Evolutionary conservation across 2,888 invertebrate genomes (phyloP).

Genomic region (Maniola hyperantus): DNA sequence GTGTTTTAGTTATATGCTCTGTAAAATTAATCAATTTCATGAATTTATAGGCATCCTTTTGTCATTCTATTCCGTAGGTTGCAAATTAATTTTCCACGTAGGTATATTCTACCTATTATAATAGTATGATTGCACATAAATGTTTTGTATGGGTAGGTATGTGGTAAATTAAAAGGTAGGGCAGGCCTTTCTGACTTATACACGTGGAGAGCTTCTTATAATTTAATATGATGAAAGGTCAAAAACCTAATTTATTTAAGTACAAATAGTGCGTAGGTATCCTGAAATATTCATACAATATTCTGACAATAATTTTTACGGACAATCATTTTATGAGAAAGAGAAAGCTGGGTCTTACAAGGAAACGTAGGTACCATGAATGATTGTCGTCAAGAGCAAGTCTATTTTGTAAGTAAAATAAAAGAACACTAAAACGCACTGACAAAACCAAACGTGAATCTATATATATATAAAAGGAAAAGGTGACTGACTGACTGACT

Average conservation of each 20-base stretch:
- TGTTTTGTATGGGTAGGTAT: background rate
- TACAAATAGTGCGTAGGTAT: background rate
- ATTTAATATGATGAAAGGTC: background rate
- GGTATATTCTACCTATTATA: background rate
- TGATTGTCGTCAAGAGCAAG: too few relatives aligned
- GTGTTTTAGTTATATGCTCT: too few relatives aligned
- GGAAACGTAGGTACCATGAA: too few relatives aligned
- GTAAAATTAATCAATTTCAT: background rate
- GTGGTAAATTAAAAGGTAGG: background rate
- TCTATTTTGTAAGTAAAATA: too few relatives aligned
- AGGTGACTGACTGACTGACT: too few relatives aligned
- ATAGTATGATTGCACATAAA: background rate
- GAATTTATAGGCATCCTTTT: background rate
- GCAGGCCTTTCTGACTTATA: slow-evolving; percentile 9
- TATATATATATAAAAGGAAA: too few relatives aligned
- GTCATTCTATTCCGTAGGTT: too few relatives aligned
- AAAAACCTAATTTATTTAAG: background rate
- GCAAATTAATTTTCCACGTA: background rate
- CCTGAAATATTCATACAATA: background rate
- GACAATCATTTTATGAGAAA: background rate
- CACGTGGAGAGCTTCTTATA: background rate
- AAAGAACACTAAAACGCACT: too few relatives aligned
- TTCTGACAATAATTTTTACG: background rate
- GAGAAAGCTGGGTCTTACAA: too few relatives aligned
- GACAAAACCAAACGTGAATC: too few relatives aligned